Conservation (phyloP, 2,797 vertebrate species). For the Caiman crocodilus region DNA sequence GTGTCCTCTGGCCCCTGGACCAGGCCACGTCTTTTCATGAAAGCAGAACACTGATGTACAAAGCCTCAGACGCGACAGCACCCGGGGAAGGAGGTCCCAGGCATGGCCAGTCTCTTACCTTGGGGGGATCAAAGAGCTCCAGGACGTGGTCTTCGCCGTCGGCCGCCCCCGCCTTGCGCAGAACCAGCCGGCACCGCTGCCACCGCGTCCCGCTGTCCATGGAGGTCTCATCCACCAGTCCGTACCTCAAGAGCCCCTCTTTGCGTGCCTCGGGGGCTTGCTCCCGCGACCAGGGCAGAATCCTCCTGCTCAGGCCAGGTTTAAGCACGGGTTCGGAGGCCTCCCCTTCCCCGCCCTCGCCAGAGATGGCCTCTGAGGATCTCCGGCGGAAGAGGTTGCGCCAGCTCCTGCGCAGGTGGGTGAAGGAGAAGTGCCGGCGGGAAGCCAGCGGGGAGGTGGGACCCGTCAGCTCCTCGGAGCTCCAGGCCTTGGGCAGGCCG, state of each 20-base stretch:
- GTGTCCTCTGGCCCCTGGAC: not conserved
- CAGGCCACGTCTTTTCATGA: not conserved
- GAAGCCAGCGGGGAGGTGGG: conserved; percentile 34
- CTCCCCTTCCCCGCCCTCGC: conserved; percentile 68
- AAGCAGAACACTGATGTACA: not conserved
- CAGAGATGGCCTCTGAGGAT: conserved; percentile 75
- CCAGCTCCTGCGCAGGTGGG: conserved; percentile 87
- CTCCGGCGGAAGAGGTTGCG: conserved; percentile 87
- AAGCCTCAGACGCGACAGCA: no score
- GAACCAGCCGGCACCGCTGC: conserved; percentile 92
- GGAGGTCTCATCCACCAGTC: conserved; percentile 92
- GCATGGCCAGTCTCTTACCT: conserved; percentile 83
- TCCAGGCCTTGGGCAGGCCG: conserved; percentile 80
- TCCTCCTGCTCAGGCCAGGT: conserved; percentile 71
- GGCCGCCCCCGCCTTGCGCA: conserved; percentile 81
- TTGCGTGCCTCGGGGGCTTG: conserved; percentile 85
- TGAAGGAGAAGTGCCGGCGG: conserved; percentile 86
- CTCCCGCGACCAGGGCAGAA: conserved; percentile 82
- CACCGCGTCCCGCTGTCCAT: conserved; percentile 91
- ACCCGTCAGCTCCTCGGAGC: conserved; percentile 84
- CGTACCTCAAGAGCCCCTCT: conserved; percentile 90
- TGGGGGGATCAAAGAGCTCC: conserved; percentile 96
- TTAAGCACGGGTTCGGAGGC: conserved; percentile 57
- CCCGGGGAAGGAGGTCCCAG: not conserved
- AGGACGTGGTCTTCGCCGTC: conserved; percentile 83